Conservation (phyloP, 2,113 vertebrate species). For the Gallinago paraguaiae region DNA sequence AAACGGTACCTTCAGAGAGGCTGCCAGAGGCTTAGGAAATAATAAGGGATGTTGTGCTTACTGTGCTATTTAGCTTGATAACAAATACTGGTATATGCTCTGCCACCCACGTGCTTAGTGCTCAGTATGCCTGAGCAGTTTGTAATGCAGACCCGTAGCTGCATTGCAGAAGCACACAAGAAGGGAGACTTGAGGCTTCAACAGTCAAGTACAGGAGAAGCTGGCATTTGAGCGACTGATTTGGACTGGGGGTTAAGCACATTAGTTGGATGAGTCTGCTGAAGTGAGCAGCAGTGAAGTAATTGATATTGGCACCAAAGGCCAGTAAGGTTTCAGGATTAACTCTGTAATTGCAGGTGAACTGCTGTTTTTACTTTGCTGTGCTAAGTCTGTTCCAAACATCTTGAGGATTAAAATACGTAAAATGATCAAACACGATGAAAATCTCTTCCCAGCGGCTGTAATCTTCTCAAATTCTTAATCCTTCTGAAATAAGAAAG, state of each 20-base stretch:
- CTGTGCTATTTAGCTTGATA: neutral
- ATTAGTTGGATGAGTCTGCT: conserved; percentile 2
- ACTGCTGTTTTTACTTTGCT: neutral
- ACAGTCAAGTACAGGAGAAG: neutral
- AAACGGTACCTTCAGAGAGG: neutral
- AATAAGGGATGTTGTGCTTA: neutral
- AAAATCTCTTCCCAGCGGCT: conserved; percentile 8
- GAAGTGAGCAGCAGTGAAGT: neutral
- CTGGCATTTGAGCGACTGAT: neutral
- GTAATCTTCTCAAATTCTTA: conserved; percentile 24
- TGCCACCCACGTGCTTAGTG: neutral
- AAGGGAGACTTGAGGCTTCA: neutral
- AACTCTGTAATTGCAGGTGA: neutral
- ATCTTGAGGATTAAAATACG: neutral
- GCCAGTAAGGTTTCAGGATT: neutral
- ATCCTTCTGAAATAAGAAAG: neutral
- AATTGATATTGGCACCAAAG: conserved; percentile 20
- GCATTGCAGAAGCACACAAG: neutral
- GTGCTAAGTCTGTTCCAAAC: neutral
- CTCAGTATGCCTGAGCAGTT: neutral
- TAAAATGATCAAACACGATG: neutral
- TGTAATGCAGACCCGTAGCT: neutral
- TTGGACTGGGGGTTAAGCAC: neutral
- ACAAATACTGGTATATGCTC: neutral
- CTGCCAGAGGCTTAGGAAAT: neutral